phyloP scores from a whole-genome alignment of 92 coral and sea anemone species.

The Palythoa grandis region DNA sequence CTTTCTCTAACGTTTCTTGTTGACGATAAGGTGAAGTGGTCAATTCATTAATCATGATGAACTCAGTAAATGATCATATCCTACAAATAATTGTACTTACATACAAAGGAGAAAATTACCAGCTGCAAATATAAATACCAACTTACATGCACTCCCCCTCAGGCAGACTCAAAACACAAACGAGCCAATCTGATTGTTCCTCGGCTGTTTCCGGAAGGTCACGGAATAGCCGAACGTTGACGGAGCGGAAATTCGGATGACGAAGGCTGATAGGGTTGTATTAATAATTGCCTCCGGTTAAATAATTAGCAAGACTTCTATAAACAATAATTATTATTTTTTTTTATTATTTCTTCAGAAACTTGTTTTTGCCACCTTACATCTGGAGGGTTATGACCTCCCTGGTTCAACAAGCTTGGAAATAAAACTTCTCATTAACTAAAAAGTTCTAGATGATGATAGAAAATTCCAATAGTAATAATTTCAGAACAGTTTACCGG shows the following conservation, averaged over 20 bases:
- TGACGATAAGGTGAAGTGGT: neutral
- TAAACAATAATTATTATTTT: no score
- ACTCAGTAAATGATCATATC: constrained; percentile 21
- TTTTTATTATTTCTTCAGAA: no score
- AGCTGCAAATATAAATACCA: constrained; percentile 17
- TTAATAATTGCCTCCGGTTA: no score
- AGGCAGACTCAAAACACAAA: constrained; percentile 1
- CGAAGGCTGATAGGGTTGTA: neutral
- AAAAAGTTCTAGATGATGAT: no score
- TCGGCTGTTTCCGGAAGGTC: constrained; percentile 39
- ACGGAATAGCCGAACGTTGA: constrained; percentile 30
- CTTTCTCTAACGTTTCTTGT: neutral
- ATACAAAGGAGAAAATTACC: constrained; percentile 3
- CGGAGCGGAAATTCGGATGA: constrained; percentile 43
- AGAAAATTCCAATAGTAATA: no score
- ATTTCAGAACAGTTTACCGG: no score
- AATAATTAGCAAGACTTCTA: no score
- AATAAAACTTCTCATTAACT: no score
- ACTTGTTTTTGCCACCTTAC: no score
- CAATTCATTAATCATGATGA: neutral
- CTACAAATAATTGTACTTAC: constrained; percentile 23
- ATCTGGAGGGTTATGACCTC: no score
- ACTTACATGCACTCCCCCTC: constrained; percentile 30
- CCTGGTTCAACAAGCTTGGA: no score
- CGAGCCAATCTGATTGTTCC: constrained; percentile 26